Base-by-base conservation (phyloP, 2,113 vertebrate species). In the Mola mola region DNA sequence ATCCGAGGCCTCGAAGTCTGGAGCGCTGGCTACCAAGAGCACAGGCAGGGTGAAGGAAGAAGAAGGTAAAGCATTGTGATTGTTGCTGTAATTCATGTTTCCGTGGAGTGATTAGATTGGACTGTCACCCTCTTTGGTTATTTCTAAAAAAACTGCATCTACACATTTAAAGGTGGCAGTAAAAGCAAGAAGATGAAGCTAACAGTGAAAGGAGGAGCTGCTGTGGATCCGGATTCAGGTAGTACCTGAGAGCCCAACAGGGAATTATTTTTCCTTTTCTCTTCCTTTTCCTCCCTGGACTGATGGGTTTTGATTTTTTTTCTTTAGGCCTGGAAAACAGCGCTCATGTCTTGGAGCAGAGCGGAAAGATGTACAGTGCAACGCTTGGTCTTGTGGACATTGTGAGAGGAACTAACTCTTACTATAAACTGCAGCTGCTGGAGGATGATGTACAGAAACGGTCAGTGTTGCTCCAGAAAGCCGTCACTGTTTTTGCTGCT, bases 161-260 rank as follows among this genome's bases (percentile, higher is more conserved):
- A 8, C 47, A 5, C 5, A 15, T 5, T 71, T 36, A 8, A 81
- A 99, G 96, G 93, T 73, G 70, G 92, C 24, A 95, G 92, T 89
- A 98, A 98, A 79, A 87, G 93, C 59, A 99, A 99, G 88, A 98
- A 95, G 79, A 95, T 98, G 96, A 99, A 99, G 50, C 83, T 98
- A 41, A 99, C 96, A 0, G 96, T 99, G 15, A 99, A 99, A 91
- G 97, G 97, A 73, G 97, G 97, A 80, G 97, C 96, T 17, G 97
- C 97, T 8, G 95, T 98, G 19, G 97, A 98, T 66, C 97, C 97
- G 16, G 97, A 98, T 63, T 98, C 96, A 36, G 97, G 97, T 98
- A 72, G 7, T 10, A 7, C 16, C 4, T n/a, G 5, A 40, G 37
- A 7, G n/a, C 37, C n/a, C 16, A 36, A 13, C 17, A 28, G 22